Evolutionary conservation across 1,140 invertebrate species (phyloP).

Genomic region (Trachymyrmex cornetzi): DNA sequence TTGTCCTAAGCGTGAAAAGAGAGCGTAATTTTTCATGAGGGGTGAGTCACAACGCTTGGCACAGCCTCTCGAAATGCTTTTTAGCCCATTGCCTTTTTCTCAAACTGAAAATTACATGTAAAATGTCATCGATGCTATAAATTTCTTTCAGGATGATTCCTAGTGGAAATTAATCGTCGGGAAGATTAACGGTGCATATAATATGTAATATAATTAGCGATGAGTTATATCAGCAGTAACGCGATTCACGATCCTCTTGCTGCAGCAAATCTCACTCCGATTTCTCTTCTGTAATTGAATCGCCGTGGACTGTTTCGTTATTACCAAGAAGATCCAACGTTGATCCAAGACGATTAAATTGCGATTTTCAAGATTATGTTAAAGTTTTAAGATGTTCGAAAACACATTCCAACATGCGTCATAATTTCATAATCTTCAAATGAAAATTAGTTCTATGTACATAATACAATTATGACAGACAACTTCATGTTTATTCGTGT

Average conservation of each 20-base stretch:
- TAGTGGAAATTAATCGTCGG: background rate
- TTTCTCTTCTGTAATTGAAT: background rate
- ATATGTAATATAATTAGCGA: background rate
- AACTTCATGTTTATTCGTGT: background rate
- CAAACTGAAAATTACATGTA: background rate
- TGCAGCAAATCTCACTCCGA: background rate
- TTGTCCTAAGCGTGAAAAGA: background rate
- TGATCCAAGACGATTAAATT: background rate
- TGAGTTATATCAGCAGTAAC: background rate
- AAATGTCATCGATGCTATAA: background rate
- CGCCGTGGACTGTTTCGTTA: background rate
- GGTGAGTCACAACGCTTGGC: slow-evolving; percentile 41
- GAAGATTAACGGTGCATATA: background rate
- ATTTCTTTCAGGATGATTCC: background rate
- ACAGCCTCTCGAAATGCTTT: background rate
- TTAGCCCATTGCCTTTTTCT: background rate
- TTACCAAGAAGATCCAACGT: background rate
- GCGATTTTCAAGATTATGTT: background rate
- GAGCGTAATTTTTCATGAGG: slow-evolving; percentile 3
- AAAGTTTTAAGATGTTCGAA: too few relatives aligned
- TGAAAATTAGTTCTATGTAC: too few relatives aligned
- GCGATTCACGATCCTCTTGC: background rate
- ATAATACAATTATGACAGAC: background rate
- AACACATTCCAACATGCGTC: too few relatives aligned
- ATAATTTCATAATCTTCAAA: too few relatives aligned